Evolutionary conservation across 2,888 invertebrate species (phyloP), one percentile per base, ranked within the genome.

Genomic region (Pseudoips prasinana): DNA sequence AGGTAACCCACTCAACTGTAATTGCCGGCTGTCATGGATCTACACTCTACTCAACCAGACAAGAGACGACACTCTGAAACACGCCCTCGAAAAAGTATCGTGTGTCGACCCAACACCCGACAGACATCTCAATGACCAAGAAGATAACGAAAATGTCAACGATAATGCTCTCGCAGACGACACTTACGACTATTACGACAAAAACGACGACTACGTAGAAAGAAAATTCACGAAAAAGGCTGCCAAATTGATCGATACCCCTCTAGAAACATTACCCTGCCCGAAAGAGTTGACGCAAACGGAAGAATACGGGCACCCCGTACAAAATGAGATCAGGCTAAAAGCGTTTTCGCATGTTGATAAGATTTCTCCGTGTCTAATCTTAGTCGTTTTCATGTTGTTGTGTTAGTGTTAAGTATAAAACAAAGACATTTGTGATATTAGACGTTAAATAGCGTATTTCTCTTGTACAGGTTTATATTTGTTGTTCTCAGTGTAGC

Each of bases 1-100:
- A 96, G 96, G 94, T 74, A 96, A 96, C 89, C 92, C 92, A 66
- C 92, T 96, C 81, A 91, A 91, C 76, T 96, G 96, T 85, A 94
- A 95, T 87, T 95, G 95, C 78, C 94, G 94, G 36, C 90, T 96
- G 40, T 91, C 92, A 29, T 96, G 96, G 96, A 91, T 95, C 74
- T 93, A 93, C 88, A 90, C 90, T 33, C 84, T 96, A 50, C 90
- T 92, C 51, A 93, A 94, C 80, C 94, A 94, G 65, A 95, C 95
- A 45, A 91, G 91, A 73, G 94, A 93, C 79, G 82, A 79, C 50
- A 90, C 91, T 51, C 87, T 95, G 55, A 91, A 89, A 59, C 90
- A 91, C 58, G 91, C 92, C 26, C 90, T 95, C 33, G 94, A 94
- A 64, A 92, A 93, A 72, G 86, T 95, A 64, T 92, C 92, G 38